Conservation (phyloP, 2,113 vertebrate species). For the Papio anubis region DNA sequence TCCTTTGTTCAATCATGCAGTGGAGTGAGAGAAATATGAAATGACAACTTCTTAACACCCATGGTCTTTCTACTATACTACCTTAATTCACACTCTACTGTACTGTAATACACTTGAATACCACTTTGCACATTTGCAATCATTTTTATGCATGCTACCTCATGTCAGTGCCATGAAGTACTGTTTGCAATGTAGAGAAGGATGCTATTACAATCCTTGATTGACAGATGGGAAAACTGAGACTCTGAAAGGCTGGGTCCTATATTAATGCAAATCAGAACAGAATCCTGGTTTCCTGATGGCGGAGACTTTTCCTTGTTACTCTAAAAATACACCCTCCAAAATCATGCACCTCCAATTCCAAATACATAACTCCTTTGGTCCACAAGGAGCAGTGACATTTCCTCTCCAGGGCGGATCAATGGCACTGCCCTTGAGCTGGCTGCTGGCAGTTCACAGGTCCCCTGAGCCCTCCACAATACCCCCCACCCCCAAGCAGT, state of each 20-base stretch:
- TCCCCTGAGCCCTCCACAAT: background rate
- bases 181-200: background rate
- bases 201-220: background rate
- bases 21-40: background rate
- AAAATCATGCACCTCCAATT: background rate
- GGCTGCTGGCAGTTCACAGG: background rate
- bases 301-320: background rate
- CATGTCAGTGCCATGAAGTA: background rate
- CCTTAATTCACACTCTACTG: background rate
- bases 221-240: background rate
- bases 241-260: background rate
- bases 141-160: background rate
- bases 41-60: background rate
- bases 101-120: background rate
- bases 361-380: background rate
- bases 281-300: background rate
- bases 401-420: background rate
- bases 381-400: background rate
- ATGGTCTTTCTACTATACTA: background rate
- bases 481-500: background rate
- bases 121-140: background rate
- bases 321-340: background rate
- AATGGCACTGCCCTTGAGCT: background rate
- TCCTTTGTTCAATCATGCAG: background rate
- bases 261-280: background rate